Evolutionary conservation across 1,140 invertebrate species (phyloP).

Genomic region (Forficula auricularia): DNA sequence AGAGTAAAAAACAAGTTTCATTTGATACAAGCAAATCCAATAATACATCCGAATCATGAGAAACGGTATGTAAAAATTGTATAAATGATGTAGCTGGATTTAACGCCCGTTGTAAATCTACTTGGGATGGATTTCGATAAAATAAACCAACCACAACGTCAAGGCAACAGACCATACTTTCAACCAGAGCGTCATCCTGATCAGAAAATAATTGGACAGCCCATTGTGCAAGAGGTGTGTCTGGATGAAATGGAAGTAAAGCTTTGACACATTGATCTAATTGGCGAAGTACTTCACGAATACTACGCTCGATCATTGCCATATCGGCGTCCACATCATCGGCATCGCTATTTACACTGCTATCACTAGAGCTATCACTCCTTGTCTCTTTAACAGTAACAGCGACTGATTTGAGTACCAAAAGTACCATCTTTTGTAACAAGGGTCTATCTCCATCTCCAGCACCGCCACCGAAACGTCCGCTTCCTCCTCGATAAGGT

Average conservation of each 20-base stretch:
- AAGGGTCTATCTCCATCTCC: conserved; percentile 41
- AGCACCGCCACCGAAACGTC: conserved; percentile 33
- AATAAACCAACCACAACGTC: conserved; percentile 71
- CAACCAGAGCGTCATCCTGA: conserved; percentile 77
- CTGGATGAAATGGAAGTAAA: conserved; percentile 66
- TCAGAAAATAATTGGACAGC: conserved; percentile 73
- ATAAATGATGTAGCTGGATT: conserved; percentile 69
- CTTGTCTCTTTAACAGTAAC: conserved; percentile 77
- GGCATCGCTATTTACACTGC: conserved; percentile 58
- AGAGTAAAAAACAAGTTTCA: conserved; percentile 77
- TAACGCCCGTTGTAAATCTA: conserved; percentile 49
- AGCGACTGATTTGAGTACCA: conserved; percentile 73
- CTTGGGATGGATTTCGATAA: conserved; percentile 51
- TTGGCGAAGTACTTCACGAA: conserved; percentile 61
- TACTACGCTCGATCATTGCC: conserved; percentile 68
- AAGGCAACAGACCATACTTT: conserved; percentile 79
- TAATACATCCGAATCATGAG: conserved; percentile 62
- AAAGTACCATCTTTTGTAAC: conserved; percentile 63
- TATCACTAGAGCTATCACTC: conserved; percentile 53
- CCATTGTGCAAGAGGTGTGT: conserved; percentile 71
- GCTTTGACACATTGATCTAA: conserved; percentile 66
- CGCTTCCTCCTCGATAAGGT: conserved; percentile 35
- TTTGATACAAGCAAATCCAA: conserved; percentile 77
- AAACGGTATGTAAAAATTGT: conserved; percentile 65
- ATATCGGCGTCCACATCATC: conserved; percentile 77